Conservation (phyloP, 2,113 vertebrate species). For the Kryptolebias marmoratus region DNA sequence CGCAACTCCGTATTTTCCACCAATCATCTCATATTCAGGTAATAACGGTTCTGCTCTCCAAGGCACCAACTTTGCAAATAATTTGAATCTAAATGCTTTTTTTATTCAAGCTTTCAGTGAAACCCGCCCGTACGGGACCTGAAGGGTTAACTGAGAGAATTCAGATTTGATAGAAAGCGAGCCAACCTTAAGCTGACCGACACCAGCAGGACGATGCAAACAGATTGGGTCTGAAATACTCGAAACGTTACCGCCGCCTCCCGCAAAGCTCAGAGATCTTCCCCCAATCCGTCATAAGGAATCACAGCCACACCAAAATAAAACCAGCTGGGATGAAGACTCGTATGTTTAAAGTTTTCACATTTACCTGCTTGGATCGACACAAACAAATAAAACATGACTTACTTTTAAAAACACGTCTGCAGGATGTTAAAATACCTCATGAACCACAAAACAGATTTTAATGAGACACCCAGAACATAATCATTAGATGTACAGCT, state of each 20-base stretch:
- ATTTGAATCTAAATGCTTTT: not conserved
- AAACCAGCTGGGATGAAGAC: not conserved
- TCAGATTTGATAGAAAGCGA: constrained; percentile 10
- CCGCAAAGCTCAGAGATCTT: not conserved
- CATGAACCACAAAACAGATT: too few relatives aligned
- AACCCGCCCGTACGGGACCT: not conserved
- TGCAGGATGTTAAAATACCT: too few relatives aligned
- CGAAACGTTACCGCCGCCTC: not conserved
- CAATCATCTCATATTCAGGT: too few relatives aligned
- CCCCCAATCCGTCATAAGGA: not conserved
- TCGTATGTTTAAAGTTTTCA: not conserved
- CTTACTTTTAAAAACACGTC: too few relatives aligned
- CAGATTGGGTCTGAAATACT: constrained; percentile 2
- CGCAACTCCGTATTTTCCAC: too few relatives aligned
- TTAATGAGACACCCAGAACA: too few relatives aligned
- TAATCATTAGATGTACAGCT: too few relatives aligned
- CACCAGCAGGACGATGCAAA: not conserved
- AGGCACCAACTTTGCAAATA: too few relatives aligned
- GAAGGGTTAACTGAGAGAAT: not conserved
- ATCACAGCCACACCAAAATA: not conserved
- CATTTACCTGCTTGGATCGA: not conserved
- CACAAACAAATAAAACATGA: too few relatives aligned
- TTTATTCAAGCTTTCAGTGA: not conserved
- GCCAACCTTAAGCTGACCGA: not conserved
- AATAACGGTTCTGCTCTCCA: too few relatives aligned